Evolutionary conservation across 1,140 invertebrate species (phyloP).

Genomic region (Microplitis demolitor): DNA sequence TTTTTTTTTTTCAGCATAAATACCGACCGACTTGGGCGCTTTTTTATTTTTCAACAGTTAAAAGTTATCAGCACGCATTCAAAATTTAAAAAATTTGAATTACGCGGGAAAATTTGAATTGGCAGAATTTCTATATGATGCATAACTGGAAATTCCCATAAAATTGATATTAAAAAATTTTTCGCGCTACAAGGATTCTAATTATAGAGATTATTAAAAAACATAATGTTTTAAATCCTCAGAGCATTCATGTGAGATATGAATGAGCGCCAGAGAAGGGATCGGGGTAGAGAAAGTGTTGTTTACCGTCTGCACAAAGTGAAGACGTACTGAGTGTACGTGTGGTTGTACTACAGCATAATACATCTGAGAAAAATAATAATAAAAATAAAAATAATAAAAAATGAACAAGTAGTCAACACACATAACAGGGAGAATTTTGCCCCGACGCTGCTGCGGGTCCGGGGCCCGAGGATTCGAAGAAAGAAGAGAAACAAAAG

Average conservation of each 20-base stretch:
- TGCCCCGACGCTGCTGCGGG: slow-evolving; percentile 13
- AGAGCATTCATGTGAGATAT: slow-evolving; percentile 14
- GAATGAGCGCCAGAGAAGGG: slow-evolving; percentile 21
- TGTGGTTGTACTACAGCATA: slow-evolving; percentile 24
- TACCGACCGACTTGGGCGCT: no score
- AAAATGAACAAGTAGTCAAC: neutral
- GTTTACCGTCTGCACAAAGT: slow-evolving; percentile 29
- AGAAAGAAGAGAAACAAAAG: slow-evolving; percentile 52
- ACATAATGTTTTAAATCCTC: neutral
- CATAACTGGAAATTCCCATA: neutral
- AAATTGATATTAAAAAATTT: neutral
- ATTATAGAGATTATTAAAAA: neutral
- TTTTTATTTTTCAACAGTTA: neutral
- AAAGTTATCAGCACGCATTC: neutral
- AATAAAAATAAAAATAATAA: neutral
- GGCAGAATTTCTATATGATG: neutral
- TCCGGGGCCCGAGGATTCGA: slow-evolving; percentile 48
- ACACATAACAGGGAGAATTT: slow-evolving; percentile 14
- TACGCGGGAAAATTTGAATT: no score
- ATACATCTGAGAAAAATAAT: slow-evolving; percentile 25
- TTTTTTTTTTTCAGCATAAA: neutral
- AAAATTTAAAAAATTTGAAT: no score
- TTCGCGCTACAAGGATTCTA: neutral
- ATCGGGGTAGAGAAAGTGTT: slow-evolving; percentile 26
- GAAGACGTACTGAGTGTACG: slow-evolving; percentile 32